Base-by-base conservation (phyloP, 2,888 invertebrate species). In the Uloborus plumipes region DNA sequence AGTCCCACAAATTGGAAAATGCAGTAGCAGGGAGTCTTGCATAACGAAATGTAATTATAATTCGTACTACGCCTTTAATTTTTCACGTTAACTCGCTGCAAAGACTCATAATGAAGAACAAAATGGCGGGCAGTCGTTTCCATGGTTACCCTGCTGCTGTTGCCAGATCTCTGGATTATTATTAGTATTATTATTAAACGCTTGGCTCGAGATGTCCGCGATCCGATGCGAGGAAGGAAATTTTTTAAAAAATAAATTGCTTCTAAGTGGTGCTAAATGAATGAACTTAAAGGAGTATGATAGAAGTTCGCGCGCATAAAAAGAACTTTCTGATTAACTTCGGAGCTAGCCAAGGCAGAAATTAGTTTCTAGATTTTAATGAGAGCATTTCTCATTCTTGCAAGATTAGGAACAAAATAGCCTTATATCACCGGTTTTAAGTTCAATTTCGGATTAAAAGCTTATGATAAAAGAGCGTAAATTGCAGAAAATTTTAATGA, bases 241-340 rank as follows among this genome's bases (percentile, higher is more conserved):
- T 65, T 79, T 67, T 72, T 67, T 58, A 39, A 73, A 71, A 79
- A 73, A 79, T 67, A 79, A 79, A 73, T 72, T 73, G 71, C 66
- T 67, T 65, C 67, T 72, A 79, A 79, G 72, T 72, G 72, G 79
- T 59, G 73, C 66, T 53, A 79, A 79, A 79, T 73, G 72, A 79
- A 79, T 61, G 79, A 67, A 79, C 66, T 79, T 79, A 79, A 79
- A 79, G 73, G 72, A 79, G 73, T 73, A 66, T 55, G 61, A 70
- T 61, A 58, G 59, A 59, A 66, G 14, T 66, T 72, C 31, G n/a
- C 31, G n/a, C 53, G 14, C 47, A 58, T 58, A 73, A 79, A 73
- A 79, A 67, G 70, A 77, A 77, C 64, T 77, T 77, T 77, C 65
- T 77, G 77, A 77, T 77, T 77, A 79, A 79, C 79, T 79, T 67